phyloP scores from a whole-genome alignment of 2,113 vertebrate genomes.

The Furnarius figulus region DNA sequence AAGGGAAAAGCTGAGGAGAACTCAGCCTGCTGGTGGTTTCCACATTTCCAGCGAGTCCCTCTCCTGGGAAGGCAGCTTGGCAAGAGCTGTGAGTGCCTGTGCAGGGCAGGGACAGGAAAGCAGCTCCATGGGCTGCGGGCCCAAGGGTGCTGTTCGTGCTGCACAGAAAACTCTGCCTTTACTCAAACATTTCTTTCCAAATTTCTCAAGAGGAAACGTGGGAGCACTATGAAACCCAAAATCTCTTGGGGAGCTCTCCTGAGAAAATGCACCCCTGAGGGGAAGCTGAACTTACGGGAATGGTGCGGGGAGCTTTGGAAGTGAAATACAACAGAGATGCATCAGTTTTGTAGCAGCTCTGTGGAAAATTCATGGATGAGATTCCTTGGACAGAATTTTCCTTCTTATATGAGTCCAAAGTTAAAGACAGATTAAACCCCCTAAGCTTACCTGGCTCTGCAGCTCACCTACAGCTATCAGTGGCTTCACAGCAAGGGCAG shows the following conservation, averaged over 20 bases:
- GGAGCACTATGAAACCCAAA: background rate
- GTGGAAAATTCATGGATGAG: background rate
- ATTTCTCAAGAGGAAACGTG: background rate
- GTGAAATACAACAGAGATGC: background rate
- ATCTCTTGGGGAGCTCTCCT: background rate
- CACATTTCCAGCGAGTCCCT: background rate
- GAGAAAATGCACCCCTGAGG: background rate
- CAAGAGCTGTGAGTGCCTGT: fast-evolving
- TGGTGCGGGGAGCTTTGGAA: background rate
- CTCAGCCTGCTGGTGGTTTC: background rate
- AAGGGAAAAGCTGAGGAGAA: background rate
- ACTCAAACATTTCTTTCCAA: background rate
- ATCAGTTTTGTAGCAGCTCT: background rate
- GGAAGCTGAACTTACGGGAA: background rate
- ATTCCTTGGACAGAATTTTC: background rate
- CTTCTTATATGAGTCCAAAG: background rate
- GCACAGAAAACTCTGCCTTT: background rate
- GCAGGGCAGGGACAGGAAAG: background rate
- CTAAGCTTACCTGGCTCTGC: background rate
- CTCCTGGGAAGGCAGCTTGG: background rate
- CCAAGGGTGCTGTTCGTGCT: background rate
- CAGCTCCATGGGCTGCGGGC: fast-evolving
- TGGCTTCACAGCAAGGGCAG: background rate
- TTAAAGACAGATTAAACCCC: background rate
- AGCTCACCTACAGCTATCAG: background rate